Base-by-base conservation (phyloP, 2,888 invertebrate species). In the Dorcus parallelipipedus region DNA sequence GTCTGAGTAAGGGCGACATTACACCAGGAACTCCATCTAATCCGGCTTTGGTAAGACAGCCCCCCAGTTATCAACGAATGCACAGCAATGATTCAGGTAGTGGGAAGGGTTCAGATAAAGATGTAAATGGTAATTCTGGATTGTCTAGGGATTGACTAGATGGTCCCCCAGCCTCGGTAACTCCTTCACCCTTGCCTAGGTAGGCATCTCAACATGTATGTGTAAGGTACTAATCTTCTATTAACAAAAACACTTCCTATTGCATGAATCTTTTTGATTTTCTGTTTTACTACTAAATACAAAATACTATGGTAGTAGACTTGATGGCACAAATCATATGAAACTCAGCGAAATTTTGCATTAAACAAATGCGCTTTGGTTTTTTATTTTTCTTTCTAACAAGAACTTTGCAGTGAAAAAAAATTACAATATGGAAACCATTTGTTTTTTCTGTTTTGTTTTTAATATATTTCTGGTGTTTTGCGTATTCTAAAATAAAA, bases 51-150 rank as follows among this genome's bases (percentile, higher is more conserved):
- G 84, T 83, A 45, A 81, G 88, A 60, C 87, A 86, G 56, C 87
- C 87, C 41, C 90, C 89, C 6, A 86, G 80, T 72, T 93, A 91
- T 80, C 92, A 92, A 77, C 84, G 93, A 70, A 92, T 92, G 88
- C 89, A 89, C 78, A 93, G 92, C 75, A 92, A 89, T 76, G 93
- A 93, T 76, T 91, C 90, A 70, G 80, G 79, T 39, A 80, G 80
- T 64, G 84, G 80, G n/a, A 83, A 88, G 69, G 83, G 86, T 59
- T 87, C 86, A 69, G 89, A 90, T 71, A 89, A 90, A 76, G 86
- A 89, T 71, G 80, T 81, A 65, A 84, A 83, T 69, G 83, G 80
- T 51, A 79, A 76, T 66, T 74, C 78, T 49, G 79, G 81, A 62
- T 79, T 80, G 69, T 79, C 80, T 73, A 79, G 83, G 78, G 90